These are phyloP conservation scores for Mormyrus hasselquistii DNA, from an alignment of 2,797 vertebrate species.

Conservation along the genomic window DNA sequence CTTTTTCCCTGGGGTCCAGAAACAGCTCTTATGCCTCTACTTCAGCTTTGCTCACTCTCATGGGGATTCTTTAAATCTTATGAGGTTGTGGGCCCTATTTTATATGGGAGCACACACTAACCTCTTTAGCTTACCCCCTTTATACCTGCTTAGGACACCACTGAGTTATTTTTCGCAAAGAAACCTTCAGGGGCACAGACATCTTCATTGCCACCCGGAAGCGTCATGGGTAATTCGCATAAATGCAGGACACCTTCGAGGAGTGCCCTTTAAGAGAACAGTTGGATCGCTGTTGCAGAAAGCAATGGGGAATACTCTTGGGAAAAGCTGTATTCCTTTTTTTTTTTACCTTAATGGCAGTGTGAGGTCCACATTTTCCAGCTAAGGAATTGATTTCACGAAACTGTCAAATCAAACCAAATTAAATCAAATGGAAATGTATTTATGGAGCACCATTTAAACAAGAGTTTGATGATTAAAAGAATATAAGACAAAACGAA, in stretches of 20 bases:
- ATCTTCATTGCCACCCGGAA: neutral
- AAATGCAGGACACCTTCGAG: neutral
- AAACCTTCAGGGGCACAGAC: neutral
- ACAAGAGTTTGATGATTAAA: neutral
- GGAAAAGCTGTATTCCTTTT: conserved; percentile 4
- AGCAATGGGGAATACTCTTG: neutral
- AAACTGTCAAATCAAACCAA: neutral
- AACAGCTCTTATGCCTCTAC: neutral
- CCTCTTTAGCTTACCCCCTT: neutral
- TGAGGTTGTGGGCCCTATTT: neutral
- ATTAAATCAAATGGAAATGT: neutral
- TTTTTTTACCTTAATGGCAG: conserved; percentile 17
- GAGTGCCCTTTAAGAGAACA: neutral
- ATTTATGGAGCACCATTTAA: neutral
- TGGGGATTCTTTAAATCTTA: neutral
- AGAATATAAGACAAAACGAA: neutral
- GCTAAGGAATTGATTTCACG: too few species aligned
- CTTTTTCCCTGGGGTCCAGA: neutral
- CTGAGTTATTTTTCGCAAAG: neutral
- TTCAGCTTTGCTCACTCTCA: neutral
- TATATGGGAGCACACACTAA: neutral
- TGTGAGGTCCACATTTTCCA: neutral
- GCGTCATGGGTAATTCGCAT: neutral
- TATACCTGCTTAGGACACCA: neutral
- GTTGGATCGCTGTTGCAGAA: conserved; percentile 19